These are phyloP conservation scores for Hyppa rectilinea DNA, from an alignment of 2,888 invertebrate genomes.

Conservation along the genomic window DNA sequence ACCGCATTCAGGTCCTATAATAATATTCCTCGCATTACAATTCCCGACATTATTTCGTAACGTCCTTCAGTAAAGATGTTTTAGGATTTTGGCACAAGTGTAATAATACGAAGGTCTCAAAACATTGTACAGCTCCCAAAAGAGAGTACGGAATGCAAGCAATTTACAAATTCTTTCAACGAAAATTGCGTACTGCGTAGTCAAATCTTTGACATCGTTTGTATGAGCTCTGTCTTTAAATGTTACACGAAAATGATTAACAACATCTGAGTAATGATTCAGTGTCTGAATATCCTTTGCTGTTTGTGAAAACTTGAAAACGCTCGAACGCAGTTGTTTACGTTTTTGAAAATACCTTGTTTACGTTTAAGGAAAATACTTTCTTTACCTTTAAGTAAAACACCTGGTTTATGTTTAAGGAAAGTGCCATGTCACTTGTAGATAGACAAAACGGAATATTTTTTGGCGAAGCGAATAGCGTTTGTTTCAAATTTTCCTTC, in stretches of 20 bases:
- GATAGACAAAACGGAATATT: background rate
- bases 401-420: too few species aligned
- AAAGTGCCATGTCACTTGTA: background rate
- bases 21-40: background rate
- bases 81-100: background rate
- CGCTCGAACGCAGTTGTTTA: background rate
- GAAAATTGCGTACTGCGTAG: background rate
- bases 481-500: background rate
- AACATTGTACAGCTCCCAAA: background rate
- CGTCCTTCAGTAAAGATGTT: background rate
- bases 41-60: background rate
- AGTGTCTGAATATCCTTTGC: background rate
- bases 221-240: background rate
- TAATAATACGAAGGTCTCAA: background rate
- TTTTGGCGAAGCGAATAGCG: background rate
- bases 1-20: too few species aligned
- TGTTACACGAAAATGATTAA: background rate
- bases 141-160: background rate
- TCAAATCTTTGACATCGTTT: background rate
- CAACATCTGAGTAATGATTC: background rate
- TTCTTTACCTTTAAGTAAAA: too few species aligned
- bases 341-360: background rate
- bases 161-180: background rate
- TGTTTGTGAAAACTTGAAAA: background rate
- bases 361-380: too few species aligned